Conservation (phyloP, 2,888 invertebrate species). For the Cantharis lateralis region DNA sequence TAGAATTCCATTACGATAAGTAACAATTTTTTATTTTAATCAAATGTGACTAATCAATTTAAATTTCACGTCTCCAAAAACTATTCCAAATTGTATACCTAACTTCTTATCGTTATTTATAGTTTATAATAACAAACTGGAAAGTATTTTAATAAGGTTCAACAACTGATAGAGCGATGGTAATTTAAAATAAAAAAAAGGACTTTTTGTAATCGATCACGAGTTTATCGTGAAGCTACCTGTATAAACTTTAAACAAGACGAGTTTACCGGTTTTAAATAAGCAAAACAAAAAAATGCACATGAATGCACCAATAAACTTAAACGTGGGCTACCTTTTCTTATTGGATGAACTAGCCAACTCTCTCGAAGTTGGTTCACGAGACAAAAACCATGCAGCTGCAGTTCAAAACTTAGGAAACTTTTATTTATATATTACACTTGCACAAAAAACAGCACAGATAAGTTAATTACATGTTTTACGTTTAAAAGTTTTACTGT, state of each 20-base stretch:
- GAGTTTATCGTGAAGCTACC: not conserved
- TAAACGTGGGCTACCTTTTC: not conserved
- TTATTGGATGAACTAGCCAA: not conserved
- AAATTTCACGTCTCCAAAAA: not conserved
- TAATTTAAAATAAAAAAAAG: not conserved
- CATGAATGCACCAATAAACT: not conserved
- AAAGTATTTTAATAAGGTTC: not conserved
- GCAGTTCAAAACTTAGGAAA: not conserved
- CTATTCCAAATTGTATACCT: not conserved
- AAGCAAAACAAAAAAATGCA: not conserved
- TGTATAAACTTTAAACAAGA: not conserved
- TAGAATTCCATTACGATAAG: not conserved
- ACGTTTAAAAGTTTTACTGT: not conserved
- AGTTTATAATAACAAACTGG: not conserved
- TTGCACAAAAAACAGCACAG: not conserved
- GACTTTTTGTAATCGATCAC: not conserved
- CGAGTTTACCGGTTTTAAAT: not conserved
- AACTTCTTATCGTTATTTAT: not conserved
- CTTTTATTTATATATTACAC: not conserved
- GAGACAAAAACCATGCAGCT: slow-evolving; percentile 1
- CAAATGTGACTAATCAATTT: not conserved
- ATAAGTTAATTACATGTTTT: not conserved
- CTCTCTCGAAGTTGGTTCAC: not conserved
- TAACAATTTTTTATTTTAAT: not conserved
- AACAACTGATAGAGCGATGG: not conserved